Evolutionary conservation across 23 tunicate species (phyloP).

Genomic region (Ciona savignyi): DNA sequence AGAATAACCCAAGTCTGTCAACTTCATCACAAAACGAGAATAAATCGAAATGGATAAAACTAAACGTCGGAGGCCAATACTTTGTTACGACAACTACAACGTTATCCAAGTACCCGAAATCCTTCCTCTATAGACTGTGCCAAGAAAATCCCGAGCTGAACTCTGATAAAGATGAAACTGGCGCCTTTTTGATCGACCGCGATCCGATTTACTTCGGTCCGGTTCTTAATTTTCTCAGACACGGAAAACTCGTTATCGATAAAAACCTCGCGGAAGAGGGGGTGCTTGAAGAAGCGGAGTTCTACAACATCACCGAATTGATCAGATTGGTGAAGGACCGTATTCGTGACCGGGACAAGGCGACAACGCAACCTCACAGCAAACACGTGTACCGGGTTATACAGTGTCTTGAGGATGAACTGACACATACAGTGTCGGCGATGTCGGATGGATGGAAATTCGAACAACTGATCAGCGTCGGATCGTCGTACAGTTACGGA

Average conservation of each 20-base stretch:
- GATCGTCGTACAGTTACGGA: slow-evolving; percentile 71
- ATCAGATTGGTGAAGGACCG: slow-evolving; percentile 65
- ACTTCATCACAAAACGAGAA: neutral
- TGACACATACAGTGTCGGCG: slow-evolving; percentile 85
- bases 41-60: slow-evolving; percentile 38
- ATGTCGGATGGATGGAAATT: slow-evolving; percentile 98
- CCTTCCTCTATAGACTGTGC: slow-evolving; percentile 77
- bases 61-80: slow-evolving; percentile 91
- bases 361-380: slow-evolving; percentile 54
- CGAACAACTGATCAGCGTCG: slow-evolving; percentile 87
- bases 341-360: slow-evolving; percentile 69
- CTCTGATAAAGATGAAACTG: slow-evolving; percentile 96
- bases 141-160: slow-evolving; percentile 69
- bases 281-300: slow-evolving; percentile 92
- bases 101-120: slow-evolving; percentile 79
- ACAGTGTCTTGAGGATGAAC: slow-evolving; percentile 88
- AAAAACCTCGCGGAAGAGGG: slow-evolving; percentile 95
- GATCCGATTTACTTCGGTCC: slow-evolving; percentile 89
- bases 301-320: slow-evolving; percentile 89
- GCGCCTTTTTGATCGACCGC: slow-evolving; percentile 89
- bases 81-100: slow-evolving; percentile 82
- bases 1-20: neutral
- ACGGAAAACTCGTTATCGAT: slow-evolving; percentile 85
- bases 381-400: slow-evolving; percentile 90
- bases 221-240: slow-evolving; percentile 71